Evolutionary conservation across 2,113 vertebrate species (phyloP).

Genomic region (Ammodytes dubius): DNA sequence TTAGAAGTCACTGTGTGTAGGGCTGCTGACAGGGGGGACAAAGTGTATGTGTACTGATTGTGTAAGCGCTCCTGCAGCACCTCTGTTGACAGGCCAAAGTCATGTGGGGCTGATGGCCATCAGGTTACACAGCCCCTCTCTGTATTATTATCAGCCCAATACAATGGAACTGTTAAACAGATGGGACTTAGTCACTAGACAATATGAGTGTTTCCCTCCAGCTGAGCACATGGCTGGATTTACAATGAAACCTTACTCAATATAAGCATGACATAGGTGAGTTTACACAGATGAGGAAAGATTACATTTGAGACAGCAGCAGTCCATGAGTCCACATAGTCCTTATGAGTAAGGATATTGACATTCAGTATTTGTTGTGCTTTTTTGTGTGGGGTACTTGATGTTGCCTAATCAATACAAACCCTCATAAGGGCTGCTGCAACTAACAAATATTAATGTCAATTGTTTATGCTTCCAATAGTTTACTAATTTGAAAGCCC

Average conservation of each 20-base stretch:
- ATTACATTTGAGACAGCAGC: background rate
- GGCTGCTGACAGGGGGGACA: conserved; percentile 30
- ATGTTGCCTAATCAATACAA: background rate
- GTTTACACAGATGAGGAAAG: background rate
- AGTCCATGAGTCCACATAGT: no score
- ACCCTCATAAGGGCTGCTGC: background rate
- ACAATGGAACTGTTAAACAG: background rate
- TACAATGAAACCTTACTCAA: background rate
- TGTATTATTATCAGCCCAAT: background rate
- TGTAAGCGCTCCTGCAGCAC: conserved; percentile 46
- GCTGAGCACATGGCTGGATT: background rate
- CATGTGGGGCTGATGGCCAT: conserved; percentile 56
- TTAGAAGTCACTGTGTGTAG: conserved; percentile 27
- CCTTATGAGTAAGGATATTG: no score
- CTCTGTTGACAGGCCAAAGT: conserved; percentile 73
- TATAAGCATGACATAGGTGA: background rate
- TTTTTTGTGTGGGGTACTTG: background rate
- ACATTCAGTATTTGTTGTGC: background rate
- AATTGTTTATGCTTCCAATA: no score
- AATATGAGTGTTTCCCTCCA: background rate
- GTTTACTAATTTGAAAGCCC: background rate
- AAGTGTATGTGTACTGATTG: conserved; percentile 69
- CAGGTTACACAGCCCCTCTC: conserved; percentile 29
- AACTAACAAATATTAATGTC: background rate
- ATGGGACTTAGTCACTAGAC: no score